Conservation (phyloP, 2,888 invertebrate species). For the Zaprionus obscuricornis region DNA sequence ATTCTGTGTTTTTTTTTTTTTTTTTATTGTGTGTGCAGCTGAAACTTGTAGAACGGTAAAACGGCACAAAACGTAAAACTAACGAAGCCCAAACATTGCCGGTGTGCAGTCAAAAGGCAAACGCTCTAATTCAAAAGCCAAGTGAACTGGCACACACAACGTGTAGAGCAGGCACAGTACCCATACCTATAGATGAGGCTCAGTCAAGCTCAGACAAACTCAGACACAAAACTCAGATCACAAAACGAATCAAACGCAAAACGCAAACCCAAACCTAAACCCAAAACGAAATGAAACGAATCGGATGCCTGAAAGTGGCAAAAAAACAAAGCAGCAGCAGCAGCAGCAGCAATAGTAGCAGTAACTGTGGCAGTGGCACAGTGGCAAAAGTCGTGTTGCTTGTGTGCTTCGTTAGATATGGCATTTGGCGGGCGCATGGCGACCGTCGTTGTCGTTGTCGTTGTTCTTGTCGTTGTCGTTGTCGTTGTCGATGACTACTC, state of each 20-base stretch:
- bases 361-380: background rate
- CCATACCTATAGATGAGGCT: background rate
- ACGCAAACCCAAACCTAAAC: no score
- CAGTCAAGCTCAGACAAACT: slow-evolving; percentile 10
- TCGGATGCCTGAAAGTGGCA: slow-evolving; percentile 27
- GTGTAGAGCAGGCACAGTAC: slow-evolving; percentile 8
- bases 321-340: slow-evolving; percentile 37
- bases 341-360: background rate
- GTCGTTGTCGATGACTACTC: slow-evolving; percentile 60
- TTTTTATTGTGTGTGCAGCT: background rate
- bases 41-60: slow-evolving; percentile 20
- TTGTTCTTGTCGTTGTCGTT: background rate
- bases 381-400: no score
- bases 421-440: background rate
- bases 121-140: slow-evolving; percentile 70
- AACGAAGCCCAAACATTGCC: slow-evolving; percentile 75
- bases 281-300: slow-evolving; percentile 30
- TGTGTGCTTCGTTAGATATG: no score
- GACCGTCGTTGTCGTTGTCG: no score
- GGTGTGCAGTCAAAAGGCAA: slow-evolving; percentile 75
- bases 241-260: slow-evolving; percentile 16
- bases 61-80: slow-evolving; percentile 52
- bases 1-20: background rate
- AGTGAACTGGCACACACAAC: slow-evolving; percentile 64
- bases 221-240: no score